Base-by-base conservation (phyloP, 2,888 invertebrate genomes). In the Gibbula magus region DNA sequence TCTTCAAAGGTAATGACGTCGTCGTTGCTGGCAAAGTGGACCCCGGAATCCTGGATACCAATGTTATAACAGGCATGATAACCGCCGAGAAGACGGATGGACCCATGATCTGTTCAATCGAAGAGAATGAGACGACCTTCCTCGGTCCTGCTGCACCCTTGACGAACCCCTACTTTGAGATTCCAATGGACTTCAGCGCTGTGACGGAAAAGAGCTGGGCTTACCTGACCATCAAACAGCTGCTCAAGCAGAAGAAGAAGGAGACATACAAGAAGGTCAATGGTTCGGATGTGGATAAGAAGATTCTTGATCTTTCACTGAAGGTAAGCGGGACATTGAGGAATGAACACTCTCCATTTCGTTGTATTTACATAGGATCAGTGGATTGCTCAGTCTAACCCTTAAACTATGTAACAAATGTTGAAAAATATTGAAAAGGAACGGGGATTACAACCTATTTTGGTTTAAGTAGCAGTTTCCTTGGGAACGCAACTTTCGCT, bases 121-220 rank as follows among this genome's bases (percentile, higher is more conserved):
- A 82, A 20, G 74, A 80, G 0, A 73, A 80, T 22, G 13, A 56
- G 13, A 79, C 25, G 16, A 25, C 77, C 10, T 22, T 82, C 13
- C 70, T 75, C 0, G 25, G 81, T 22, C 32, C 20, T 5, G 52
- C 35, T 5, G 52, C 35, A 0, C 32, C 22, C n/a, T 74, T 77
- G 0, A 77, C 61, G 8, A 81, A 82, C 45, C 73, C 78, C 3
- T 81, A 79, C 51, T 83, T 83, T 52, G 45, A 77, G 13, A 53
- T 82, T 51, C 82, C 83, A 2, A 75, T 80, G 10, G 82, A 79
- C 25, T 80, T 81, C 35, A 39, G 82, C 29, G 78, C 83, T 20
- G 88, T 89, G 1, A 82, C 87, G 2, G 90, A 91, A 80, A 87
- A 86, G 54, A 84, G 88, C 16, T 91, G 90, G 90, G 90, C 89